phyloP scores from a whole-genome alignment of 2,888 invertebrate species.

The Eulithis prunata region DNA sequence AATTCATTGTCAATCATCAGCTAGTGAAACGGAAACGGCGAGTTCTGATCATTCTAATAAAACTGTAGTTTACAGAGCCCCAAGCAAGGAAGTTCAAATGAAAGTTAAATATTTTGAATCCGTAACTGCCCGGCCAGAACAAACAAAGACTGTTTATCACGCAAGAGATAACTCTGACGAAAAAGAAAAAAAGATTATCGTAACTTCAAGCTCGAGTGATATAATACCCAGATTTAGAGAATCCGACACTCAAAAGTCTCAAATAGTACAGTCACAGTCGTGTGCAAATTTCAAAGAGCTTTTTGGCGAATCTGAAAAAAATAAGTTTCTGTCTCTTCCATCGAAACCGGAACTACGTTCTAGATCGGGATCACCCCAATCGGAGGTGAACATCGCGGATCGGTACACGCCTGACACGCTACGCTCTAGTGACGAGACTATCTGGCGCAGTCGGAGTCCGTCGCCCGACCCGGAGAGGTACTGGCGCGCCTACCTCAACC shows the following conservation, averaged over 20 bases:
- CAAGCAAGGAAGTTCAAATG: conserved; percentile 86
- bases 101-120: conserved; percentile 93
- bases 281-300: conserved; percentile 91
- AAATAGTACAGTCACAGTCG: conserved; percentile 86
- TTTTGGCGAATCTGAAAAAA: conserved; percentile 89
- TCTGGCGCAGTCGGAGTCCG: conserved; percentile 88
- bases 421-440: conserved; percentile 86
- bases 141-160: conserved; percentile 77
- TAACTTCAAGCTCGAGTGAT: conserved; percentile 23
- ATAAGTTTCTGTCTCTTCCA: conserved; percentile 84
- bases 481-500: conserved; percentile 87
- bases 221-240: conserved; percentile 46
- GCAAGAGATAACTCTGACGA: conserved; percentile 81
- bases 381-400: conserved; percentile 74
- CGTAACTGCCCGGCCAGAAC: conserved; percentile 81
- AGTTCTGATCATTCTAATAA: conserved; percentile 89
- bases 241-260: conserved; percentile 55
- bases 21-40: conserved; percentile 88
- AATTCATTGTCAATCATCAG: conserved; percentile 73
- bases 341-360: conserved; percentile 71
- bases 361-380: conserved; percentile 82
- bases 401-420: conserved; percentile 81
- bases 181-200: conserved; percentile 66
- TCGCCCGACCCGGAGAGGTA: conserved; percentile 90
- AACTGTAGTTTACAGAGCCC: conserved; percentile 86